Conservation (phyloP, 2,888 invertebrate species). For the Stenotaenia linearis region DNA sequence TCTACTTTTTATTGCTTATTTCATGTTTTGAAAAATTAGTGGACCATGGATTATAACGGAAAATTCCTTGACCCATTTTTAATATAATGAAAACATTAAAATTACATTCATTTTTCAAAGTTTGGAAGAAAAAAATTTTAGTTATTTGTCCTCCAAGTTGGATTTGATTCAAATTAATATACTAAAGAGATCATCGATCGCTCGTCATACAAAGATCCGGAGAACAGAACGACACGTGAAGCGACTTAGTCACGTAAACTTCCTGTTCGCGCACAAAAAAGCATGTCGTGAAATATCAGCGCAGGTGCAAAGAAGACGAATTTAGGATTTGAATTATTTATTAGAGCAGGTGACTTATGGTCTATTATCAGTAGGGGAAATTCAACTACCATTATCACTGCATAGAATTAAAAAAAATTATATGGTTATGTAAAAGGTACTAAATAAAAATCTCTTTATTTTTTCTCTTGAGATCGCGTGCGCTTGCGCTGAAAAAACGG, state of each 20-base stretch:
- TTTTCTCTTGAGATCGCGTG: not conserved
- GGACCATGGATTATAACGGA: not conserved
- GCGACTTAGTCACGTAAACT: not conserved
- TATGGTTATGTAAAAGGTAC: not conserved
- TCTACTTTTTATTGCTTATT: not conserved
- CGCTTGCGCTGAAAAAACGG: not conserved
- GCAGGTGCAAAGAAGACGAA: slow-evolving; percentile 10
- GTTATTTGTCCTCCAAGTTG: too few species aligned
- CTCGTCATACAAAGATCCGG: slow-evolving; percentile 5
- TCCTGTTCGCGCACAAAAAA: not conserved
- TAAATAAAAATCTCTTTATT: not conserved
- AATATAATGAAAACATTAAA: not conserved
- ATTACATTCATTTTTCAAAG: too few species aligned
- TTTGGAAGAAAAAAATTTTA: too few species aligned
- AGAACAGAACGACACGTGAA: not conserved
- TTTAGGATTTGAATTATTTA: not conserved
- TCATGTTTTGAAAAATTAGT: not conserved
- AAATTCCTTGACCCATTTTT: not conserved
- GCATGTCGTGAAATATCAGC: slow-evolving; percentile 1
- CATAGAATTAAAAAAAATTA: not conserved
- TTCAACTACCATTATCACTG: not conserved
- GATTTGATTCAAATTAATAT: too few species aligned
- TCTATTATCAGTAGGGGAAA: not conserved
- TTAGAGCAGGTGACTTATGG: slow-evolving; percentile 10
- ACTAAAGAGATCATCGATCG: too few species aligned